These are phyloP conservation scores for Ptychobarbus kaznakovi DNA, from an alignment of 2,797 vertebrate genomes.

Conservation along the genomic window DNA sequence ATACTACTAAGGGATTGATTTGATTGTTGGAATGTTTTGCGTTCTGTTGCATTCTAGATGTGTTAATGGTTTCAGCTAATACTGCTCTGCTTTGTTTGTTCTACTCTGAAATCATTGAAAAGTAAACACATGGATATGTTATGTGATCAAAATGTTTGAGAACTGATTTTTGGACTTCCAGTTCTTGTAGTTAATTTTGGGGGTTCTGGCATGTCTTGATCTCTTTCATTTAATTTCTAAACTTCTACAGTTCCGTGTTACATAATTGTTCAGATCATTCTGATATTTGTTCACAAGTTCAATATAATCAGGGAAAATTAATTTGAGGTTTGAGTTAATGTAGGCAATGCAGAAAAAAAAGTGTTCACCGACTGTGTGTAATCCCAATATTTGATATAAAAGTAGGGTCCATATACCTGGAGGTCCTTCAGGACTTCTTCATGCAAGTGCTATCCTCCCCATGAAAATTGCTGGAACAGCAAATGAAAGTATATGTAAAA, in stretches of 20 bases:
- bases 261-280: slow-evolving; percentile 13
- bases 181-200: neutral
- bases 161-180: neutral
- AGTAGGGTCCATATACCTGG: neutral
- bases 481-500: neutral
- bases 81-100: neutral
- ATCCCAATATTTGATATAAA: neutral
- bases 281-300: neutral
- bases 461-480: neutral
- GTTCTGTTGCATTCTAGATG: neutral
- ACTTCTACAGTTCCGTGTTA: neutral
- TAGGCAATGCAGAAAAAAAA: neutral
- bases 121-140: slow-evolving; percentile 2
- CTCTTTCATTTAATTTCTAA: neutral
- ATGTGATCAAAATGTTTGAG: neutral
- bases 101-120: neutral
- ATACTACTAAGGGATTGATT: slow-evolving; percentile 9
- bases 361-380: neutral
- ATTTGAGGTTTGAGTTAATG: neutral
- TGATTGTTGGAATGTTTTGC: slow-evolving; percentile 8
- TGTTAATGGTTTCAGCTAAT: neutral
- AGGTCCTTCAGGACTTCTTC: neutral
- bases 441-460: neutral
- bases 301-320: neutral
- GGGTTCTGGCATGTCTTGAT: neutral